Base-by-base conservation (phyloP, 64 coral and sea anemone species). In the Catalaphyllia jardinei region DNA sequence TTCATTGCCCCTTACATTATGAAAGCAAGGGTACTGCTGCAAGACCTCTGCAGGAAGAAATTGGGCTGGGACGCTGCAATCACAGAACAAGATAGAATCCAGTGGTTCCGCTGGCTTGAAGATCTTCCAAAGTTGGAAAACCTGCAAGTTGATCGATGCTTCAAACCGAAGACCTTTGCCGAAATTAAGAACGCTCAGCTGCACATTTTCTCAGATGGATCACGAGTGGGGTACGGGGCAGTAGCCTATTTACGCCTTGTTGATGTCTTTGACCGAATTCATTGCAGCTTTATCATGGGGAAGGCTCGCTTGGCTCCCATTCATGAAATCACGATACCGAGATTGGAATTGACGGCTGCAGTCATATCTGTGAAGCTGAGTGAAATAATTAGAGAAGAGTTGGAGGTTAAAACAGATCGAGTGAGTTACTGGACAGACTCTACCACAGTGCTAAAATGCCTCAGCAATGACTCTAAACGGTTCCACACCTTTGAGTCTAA, bases 401-500 rank as follows among this genome's bases (percentile, higher is more conserved):
- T 89, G 0, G 59, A 89, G 7, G 24, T 78, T 27, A 13, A 25
- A 8, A 78, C 78, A 18, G 87, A 78, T 60, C 52, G 59, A 25
- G 35, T 57, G 25, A 89, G 24, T 50, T 89, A 79, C 35, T 89
- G 87, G 87, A 89, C 60, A 9, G 87, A 89, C 15, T 78, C 74
- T 62, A 89, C 75, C 38, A 79, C 75, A 28, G 74, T 89, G 17
- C n/a, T 89, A 31, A 78, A 89, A 51, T 89, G 62, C 60, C 18
- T 89, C 15, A 67, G 67, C 19, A 79, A 79, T 49, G 31, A 77
- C 75, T 31, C 75, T 19, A 79, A 89, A 31, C 60, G 74, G 25
- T 89, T 78, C 42, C 75, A 89, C 3, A 79, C 64, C 60, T 89
- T 89, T 64, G 75, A 63, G n/a, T 42, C 79, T 11, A 94, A 94